Conservation (phyloP, 1,140 invertebrate genomes). For the Zaprionus ornatus region DNA sequence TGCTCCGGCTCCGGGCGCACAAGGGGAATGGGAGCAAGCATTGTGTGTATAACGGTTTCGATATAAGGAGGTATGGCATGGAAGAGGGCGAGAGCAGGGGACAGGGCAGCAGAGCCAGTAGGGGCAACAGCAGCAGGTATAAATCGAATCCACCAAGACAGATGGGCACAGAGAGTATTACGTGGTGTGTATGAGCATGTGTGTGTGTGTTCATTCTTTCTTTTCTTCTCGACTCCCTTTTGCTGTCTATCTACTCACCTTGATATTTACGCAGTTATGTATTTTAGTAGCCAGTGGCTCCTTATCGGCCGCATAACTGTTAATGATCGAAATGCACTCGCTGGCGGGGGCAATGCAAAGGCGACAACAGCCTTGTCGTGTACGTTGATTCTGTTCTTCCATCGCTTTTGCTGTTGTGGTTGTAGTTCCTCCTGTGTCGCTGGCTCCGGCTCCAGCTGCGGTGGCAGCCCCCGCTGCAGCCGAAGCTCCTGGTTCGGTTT, state of each 20-base stretch:
- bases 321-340: slow-evolving; percentile 83
- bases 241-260: slow-evolving; percentile 66
- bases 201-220: background rate
- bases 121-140: slow-evolving; percentile 17
- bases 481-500: slow-evolving; percentile 18
- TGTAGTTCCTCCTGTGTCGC: slow-evolving; percentile 22
- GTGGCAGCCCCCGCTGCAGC: slow-evolving; percentile 6
- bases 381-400: slow-evolving; percentile 44
- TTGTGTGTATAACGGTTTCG: slow-evolving; percentile 49
- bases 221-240: background rate
- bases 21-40: slow-evolving; percentile 32
- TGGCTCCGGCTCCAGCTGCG: slow-evolving; percentile 24
- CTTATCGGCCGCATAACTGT: slow-evolving; percentile 83
- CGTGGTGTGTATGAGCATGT: slow-evolving; percentile 4
- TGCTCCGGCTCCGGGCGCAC: slow-evolving; percentile 21
- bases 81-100: slow-evolving; percentile 7
- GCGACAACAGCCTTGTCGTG: slow-evolving; percentile 81
- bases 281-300: slow-evolving; percentile 82
- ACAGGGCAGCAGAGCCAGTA: too few species aligned
- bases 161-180: slow-evolving; percentile 4
- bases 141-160: slow-evolving; percentile 12
- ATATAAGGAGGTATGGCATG: slow-evolving; percentile 16
- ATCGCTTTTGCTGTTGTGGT: slow-evolving; percentile 14
- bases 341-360: slow-evolving; percentile 79
- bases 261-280: slow-evolving; percentile 82